Conservation (phyloP, 2,113 vertebrate genomes). For the Crypturellus undulatus region DNA sequence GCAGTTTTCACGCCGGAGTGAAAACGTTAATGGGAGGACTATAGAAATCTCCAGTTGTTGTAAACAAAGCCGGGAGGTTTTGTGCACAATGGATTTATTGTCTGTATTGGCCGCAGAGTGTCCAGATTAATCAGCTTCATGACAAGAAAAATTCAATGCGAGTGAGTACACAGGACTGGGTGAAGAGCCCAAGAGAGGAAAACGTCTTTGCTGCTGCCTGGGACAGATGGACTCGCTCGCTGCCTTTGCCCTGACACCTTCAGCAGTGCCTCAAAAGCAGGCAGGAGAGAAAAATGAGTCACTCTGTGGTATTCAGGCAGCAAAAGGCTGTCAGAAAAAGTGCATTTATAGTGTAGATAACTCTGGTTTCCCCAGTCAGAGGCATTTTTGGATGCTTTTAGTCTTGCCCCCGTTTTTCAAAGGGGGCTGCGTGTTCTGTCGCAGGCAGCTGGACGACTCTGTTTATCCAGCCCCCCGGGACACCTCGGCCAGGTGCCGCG, state of each 20-base stretch:
- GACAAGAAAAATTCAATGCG: slow-evolving; percentile 42
- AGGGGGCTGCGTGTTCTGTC: not conserved
- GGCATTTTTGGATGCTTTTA: not conserved
- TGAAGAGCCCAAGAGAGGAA: not conserved
- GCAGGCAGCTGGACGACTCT: not conserved
- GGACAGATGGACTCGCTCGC: not conserved
- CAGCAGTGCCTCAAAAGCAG: not conserved
- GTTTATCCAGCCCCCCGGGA: not conserved
- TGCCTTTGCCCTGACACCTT: not conserved
- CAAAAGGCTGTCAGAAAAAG: not conserved
- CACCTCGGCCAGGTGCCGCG: not conserved
- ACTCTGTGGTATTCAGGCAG: not conserved
- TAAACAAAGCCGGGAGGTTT: slow-evolving; percentile 64
- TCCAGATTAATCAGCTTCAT: slow-evolving; percentile 69
- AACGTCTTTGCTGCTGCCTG: not conserved
- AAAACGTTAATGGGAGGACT: slow-evolving; percentile 59
- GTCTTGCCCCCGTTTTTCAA: not conserved
- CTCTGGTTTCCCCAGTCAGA: too few species aligned
- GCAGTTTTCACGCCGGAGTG: slow-evolving; percentile 1
- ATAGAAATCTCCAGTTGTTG: slow-evolving; percentile 60
- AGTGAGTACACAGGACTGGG: not conserved
- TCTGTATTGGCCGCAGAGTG: slow-evolving; percentile 48
- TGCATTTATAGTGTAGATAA: too few species aligned
- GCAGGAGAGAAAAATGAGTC: not conserved
- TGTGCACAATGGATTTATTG: slow-evolving; percentile 70